Evolutionary conservation across 2,113 vertebrate species (phyloP).

Genomic region (Corvus moneduloides): DNA sequence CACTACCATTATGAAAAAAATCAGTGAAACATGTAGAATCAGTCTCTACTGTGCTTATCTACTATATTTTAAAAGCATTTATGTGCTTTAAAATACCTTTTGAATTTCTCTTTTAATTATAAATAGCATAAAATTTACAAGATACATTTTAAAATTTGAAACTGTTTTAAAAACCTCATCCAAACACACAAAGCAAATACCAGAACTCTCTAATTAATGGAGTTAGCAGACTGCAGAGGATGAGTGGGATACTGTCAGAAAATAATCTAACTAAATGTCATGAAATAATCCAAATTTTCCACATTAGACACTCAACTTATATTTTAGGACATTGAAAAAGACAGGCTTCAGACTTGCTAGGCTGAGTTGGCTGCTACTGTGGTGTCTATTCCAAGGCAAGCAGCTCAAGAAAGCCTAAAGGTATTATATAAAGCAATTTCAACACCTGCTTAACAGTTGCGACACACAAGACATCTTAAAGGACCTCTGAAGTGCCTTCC

Average conservation of each 20-base stretch:
- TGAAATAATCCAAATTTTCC: neutral
- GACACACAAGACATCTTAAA: neutral
- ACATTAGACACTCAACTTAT: neutral
- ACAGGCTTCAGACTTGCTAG: neutral
- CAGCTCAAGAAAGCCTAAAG: neutral
- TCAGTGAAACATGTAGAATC: neutral
- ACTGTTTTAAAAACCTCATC: neutral
- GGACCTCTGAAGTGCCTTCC: neutral
- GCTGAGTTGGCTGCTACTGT: neutral
- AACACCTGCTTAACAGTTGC: neutral
- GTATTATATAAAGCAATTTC: neutral
- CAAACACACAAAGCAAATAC: constrained; percentile 26
- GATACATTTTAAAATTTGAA: neutral
- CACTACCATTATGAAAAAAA: neutral
- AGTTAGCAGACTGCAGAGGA: neutral
- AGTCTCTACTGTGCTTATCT: neutral
- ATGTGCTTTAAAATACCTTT: neutral
- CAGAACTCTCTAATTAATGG: constrained; percentile 14
- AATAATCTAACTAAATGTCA: constrained; percentile 42
- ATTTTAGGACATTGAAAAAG: neutral
- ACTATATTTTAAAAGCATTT: neutral
- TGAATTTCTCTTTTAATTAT: neutral
- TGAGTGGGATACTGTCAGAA: constrained; percentile 7
- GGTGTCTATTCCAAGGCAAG: neutral
- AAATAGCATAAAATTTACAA: neutral